Conservation (phyloP, 2,888 invertebrate species). For the Apocheima hispidaria region DNA sequence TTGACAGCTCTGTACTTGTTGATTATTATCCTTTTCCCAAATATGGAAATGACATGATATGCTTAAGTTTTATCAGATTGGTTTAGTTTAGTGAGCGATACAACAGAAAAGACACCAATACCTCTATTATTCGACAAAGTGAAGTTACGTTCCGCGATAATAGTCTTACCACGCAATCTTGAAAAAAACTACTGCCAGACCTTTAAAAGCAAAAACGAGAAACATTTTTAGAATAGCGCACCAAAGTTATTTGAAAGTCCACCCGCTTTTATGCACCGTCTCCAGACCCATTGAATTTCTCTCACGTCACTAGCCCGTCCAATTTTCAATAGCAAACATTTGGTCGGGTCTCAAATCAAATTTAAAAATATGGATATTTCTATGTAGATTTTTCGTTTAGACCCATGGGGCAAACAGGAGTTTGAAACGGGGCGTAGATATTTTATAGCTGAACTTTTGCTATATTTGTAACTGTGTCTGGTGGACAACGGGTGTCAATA, state of each 20-base stretch:
- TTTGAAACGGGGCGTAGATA: slow-evolving; percentile 27
- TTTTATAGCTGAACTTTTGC: slow-evolving; percentile 52
- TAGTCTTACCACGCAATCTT: slow-evolving; percentile 1
- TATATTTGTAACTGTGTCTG: slow-evolving; percentile 50
- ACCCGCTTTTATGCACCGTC: slow-evolving; percentile 63
- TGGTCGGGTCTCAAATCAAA: slow-evolving; percentile 82
- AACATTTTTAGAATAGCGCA: slow-evolving; percentile 55
- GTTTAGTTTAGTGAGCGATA: too few species aligned
- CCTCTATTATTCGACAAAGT: too few species aligned
- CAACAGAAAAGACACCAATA: too few species aligned
- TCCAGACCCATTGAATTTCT: slow-evolving; percentile 72
- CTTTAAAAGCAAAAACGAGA: slow-evolving; percentile 29
- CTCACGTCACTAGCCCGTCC: slow-evolving; percentile 79
- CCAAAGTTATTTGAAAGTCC: slow-evolving; percentile 36
- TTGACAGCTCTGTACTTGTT: too few species aligned
- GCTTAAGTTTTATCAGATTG: too few species aligned
- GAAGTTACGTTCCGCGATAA: too few species aligned
- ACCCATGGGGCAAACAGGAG: slow-evolving; percentile 73
- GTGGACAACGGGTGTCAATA: slow-evolving; percentile 49
- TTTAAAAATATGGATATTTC: slow-evolving; percentile 84
- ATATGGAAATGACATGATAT: too few species aligned
- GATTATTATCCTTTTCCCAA: too few species aligned
- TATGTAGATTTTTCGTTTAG: slow-evolving; percentile 76
- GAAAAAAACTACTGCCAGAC: slow-evolving; percentile 32
- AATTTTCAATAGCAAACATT: slow-evolving; percentile 86